phyloP scores from a whole-genome alignment of 2,797 vertebrate genomes.

The Falco novaeseelandiae region DNA sequence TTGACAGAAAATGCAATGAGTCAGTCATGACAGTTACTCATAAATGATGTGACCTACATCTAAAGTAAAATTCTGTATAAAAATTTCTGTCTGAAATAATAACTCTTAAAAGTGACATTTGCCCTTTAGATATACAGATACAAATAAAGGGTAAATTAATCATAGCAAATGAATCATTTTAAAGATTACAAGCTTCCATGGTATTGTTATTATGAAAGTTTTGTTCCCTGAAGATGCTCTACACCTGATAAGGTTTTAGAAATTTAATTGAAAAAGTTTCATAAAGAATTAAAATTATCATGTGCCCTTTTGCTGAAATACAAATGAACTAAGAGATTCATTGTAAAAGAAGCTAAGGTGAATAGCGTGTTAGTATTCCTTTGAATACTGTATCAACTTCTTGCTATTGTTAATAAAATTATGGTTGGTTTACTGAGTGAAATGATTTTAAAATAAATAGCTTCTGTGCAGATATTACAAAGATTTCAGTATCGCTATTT shows the following conservation, averaged over 20 bases:
- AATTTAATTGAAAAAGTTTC: conserved; percentile 74
- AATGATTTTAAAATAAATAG: conserved; percentile 74
- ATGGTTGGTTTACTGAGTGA: conserved; percentile 48
- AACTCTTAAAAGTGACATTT: conserved; percentile 55
- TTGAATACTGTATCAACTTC: conserved; percentile 57
- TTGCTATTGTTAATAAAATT: conserved; percentile 74
- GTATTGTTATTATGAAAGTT: conserved; percentile 37
- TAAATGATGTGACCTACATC: conserved; percentile 22
- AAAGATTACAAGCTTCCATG: conserved; percentile 53
- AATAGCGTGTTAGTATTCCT: conserved; percentile 45
- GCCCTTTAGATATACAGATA: conserved; percentile 66
- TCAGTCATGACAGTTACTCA: background rate
- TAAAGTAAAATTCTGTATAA: conserved; percentile 54
- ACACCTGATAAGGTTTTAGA: conserved; percentile 64
- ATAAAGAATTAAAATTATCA: conserved; percentile 71
- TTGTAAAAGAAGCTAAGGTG: conserved; percentile 41
- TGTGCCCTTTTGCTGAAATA: conserved; percentile 34
- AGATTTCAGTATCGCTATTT: conserved; percentile 63
- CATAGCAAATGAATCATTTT: conserved; percentile 51
- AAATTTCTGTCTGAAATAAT: conserved; percentile 50
- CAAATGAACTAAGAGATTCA: conserved; percentile 42
- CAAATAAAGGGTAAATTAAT: conserved; percentile 71
- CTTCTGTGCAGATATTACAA: conserved; percentile 61
- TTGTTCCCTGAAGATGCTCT: conserved; percentile 37
- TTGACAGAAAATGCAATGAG: background rate